These are phyloP conservation scores for Erinaceus europaeus DNA, from an alignment of 2,113 vertebrate genomes.

Conservation along the genomic window DNA sequence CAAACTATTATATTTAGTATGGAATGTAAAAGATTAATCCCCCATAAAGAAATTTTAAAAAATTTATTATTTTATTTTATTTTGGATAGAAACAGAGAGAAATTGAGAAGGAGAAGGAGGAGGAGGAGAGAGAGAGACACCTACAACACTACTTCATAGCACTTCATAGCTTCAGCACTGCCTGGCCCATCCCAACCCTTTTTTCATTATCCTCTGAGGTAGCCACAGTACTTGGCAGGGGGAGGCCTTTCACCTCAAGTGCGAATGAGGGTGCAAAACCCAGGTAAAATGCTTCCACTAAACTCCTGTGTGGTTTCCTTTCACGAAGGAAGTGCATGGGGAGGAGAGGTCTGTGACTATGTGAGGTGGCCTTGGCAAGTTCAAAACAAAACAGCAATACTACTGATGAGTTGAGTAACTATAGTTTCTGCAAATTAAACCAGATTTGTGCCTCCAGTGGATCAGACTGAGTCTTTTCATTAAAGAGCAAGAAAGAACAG, in stretches of 20 bases:
- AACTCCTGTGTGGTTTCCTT: not conserved
- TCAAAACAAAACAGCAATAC: not conserved
- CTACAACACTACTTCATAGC: no score
- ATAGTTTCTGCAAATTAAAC: not conserved
- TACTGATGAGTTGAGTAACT: not conserved
- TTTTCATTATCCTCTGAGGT: no score
- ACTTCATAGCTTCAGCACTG: no score
- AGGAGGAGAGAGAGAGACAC: no score
- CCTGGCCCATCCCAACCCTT: no score
- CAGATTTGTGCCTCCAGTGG: not conserved
- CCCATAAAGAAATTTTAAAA: no score
- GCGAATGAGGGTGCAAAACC: no score
- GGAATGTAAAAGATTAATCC: no score
- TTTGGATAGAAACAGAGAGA: no score
- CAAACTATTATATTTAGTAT: no score
- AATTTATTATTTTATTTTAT: no score
- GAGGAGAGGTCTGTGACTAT: not conserved
- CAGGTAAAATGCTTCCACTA: not conserved
- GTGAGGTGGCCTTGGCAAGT: not conserved
- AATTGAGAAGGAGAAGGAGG: no score
- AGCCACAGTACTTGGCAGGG: fast-evolving
- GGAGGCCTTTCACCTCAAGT: not conserved
- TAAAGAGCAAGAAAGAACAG: not conserved
- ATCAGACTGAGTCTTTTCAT: not conserved
- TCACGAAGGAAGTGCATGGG: fast-evolving